Conservation (phyloP, 2,888 invertebrate species). For the Crematogaster levior region DNA sequence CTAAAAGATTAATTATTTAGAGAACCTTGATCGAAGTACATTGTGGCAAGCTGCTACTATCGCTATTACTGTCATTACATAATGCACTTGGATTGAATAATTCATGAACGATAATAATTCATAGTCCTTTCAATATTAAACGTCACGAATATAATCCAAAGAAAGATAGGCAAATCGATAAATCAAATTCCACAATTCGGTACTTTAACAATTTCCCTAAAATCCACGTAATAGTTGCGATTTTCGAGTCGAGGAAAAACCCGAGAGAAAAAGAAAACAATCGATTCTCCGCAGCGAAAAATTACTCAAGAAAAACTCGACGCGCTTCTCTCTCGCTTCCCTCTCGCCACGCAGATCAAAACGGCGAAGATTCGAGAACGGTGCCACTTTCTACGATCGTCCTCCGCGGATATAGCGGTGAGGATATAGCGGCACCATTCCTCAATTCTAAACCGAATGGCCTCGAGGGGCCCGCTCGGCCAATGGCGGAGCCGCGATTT, state of each 20-base stretch:
- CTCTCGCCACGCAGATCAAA: conserved; percentile 53
- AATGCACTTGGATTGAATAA: conserved; percentile 27
- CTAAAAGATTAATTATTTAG: conserved; percentile 15
- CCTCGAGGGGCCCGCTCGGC: conserved; percentile 79
- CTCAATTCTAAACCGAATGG: conserved; percentile 83
- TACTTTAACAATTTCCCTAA: background rate
- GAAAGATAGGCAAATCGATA: background rate
- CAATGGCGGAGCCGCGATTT: conserved; percentile 79
- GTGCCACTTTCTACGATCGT: conserved; percentile 71
- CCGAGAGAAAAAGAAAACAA: background rate
- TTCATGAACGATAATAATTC: conserved; percentile 34
- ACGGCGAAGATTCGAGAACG: conserved; percentile 62
- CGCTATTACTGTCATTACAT: conserved; percentile 26
- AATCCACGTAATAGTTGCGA: background rate
- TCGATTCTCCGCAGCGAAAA: conserved; percentile 4
- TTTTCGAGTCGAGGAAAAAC: background rate
- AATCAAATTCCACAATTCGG: conserved; percentile 9
- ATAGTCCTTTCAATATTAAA: conserved; percentile 24
- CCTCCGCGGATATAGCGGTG: conserved; percentile 60
- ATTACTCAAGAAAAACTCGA: conserved; percentile 14
- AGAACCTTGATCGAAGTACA: conserved; percentile 28
- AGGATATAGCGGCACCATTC: conserved; percentile 80
- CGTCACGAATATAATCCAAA: conserved; percentile 5
- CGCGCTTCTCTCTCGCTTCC: conserved; percentile 1
- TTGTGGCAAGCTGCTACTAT: conserved; percentile 14